phyloP scores from a whole-genome alignment of 2,113 vertebrate genomes.

The Crotophaga sulcirostris region DNA sequence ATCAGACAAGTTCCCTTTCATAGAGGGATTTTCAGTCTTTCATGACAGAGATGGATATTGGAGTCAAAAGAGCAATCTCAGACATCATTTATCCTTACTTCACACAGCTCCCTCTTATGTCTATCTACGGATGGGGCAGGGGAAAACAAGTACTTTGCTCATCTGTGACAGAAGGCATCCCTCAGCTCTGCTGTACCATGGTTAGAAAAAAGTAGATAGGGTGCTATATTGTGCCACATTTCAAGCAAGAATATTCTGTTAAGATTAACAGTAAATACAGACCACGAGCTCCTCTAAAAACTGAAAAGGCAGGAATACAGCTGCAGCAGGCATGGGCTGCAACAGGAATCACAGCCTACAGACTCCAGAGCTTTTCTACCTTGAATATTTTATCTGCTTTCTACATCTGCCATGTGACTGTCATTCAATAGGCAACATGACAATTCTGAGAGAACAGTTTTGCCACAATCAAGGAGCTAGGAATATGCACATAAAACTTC shows the following conservation, averaged over 20 bases:
- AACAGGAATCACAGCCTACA: neutral
- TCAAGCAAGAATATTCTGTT: neutral
- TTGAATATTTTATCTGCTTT: neutral
- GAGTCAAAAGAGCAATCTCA: neutral
- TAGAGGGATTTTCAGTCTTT: neutral
- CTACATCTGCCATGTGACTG: neutral
- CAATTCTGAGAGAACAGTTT: neutral
- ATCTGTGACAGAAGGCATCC: neutral
- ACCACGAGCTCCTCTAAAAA: neutral
- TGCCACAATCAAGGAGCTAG: neutral
- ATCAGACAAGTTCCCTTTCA: neutral
- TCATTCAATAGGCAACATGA: rapidly evolving
- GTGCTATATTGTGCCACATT: neutral
- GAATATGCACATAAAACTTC: neutral
- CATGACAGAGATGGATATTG: neutral
- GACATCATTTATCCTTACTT: neutral
- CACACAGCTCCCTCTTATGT: conserved; percentile 40
- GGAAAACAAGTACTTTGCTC: neutral
- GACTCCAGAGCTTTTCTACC: neutral
- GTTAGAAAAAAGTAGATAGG: neutral
- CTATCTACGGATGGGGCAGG: neutral
- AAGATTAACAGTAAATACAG: neutral
- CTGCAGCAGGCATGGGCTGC: neutral
- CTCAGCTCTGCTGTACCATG: rapidly evolving
- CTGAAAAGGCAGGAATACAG: neutral